Conservation (phyloP, 2,888 invertebrate genomes). For the Cataglyphis livida region DNA sequence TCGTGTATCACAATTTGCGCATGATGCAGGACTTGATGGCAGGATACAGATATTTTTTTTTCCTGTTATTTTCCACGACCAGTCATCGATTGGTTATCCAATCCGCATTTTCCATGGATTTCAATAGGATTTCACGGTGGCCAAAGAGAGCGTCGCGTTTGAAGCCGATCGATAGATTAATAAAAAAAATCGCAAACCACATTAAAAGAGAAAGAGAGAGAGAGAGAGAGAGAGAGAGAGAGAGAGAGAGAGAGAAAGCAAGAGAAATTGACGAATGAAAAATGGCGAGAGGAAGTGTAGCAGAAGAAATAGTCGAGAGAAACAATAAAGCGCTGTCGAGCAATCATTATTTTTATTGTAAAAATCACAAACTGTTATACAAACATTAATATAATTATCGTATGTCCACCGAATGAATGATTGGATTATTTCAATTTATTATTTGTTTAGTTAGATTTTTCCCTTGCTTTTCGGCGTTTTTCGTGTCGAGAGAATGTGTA, state of each 20-base stretch:
- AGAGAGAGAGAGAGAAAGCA: background rate
- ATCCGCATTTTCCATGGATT: conserved; percentile 53
- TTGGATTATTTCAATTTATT: background rate
- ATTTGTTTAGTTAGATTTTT: background rate
- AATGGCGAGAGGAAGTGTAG: conserved; percentile 19
- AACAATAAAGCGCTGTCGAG: conserved; percentile 22
- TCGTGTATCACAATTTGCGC: conserved; percentile 54
- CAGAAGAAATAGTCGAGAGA: conserved; percentile 39
- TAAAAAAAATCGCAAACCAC: conserved; percentile 58
- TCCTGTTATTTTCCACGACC: conserved; percentile 26
- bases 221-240: no score
- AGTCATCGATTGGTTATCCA: conserved; percentile 35
- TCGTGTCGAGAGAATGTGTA: background rate
- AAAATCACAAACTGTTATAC: background rate
- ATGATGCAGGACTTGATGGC: conserved; percentile 35
- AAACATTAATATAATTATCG: background rate
- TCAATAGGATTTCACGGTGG: conserved; percentile 62
- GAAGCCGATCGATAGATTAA: conserved; percentile 51
- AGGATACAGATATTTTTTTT: conserved; percentile 34
- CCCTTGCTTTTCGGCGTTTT: background rate
- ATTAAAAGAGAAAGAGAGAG: background rate
- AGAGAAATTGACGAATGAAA: conserved; percentile 16
- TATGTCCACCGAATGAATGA: background rate
- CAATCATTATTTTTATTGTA: conserved; percentile 14
- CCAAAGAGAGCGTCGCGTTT: conserved; percentile 49